Conservation (phyloP, 2,113 vertebrate genomes). For the Daboia siamensis region DNA sequence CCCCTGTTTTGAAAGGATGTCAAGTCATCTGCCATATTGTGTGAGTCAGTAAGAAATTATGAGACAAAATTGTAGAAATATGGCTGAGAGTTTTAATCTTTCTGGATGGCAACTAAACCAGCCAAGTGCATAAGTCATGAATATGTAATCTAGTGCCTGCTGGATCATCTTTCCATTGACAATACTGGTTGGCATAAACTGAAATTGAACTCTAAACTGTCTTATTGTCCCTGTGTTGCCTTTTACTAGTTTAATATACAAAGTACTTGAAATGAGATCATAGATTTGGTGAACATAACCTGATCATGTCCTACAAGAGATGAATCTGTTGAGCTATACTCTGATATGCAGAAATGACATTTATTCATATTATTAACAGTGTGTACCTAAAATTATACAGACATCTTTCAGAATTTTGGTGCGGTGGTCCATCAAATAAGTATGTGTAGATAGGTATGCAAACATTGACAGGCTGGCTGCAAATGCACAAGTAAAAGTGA, state of each 20-base stretch:
- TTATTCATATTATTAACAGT: background rate
- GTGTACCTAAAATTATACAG: background rate
- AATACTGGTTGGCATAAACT: background rate
- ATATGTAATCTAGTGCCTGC: background rate
- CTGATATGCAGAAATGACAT: background rate
- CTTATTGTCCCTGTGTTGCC: background rate
- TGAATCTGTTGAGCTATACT: background rate
- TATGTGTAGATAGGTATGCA: background rate
- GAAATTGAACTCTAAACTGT: background rate
- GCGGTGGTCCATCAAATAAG: background rate
- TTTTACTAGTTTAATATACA: background rate
- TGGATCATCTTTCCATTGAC: background rate
- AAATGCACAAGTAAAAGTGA: background rate
- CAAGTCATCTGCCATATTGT: slow-evolving; percentile 24
- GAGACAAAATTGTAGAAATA: slow-evolving; percentile 38
- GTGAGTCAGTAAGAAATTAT: slow-evolving; percentile 29
- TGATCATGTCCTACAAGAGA: background rate
- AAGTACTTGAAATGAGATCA: background rate
- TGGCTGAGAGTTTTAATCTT: slow-evolving; percentile 29
- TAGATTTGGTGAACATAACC: background rate
- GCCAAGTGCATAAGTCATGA: background rate
- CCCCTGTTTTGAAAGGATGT: slow-evolving; percentile 24
- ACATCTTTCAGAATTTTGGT: background rate
- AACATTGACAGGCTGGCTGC: background rate
- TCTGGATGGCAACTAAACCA: background rate